These are phyloP conservation scores for Pachydiplax longipennis DNA, from an alignment of 2,888 invertebrate genomes.

Conservation along the genomic window DNA sequence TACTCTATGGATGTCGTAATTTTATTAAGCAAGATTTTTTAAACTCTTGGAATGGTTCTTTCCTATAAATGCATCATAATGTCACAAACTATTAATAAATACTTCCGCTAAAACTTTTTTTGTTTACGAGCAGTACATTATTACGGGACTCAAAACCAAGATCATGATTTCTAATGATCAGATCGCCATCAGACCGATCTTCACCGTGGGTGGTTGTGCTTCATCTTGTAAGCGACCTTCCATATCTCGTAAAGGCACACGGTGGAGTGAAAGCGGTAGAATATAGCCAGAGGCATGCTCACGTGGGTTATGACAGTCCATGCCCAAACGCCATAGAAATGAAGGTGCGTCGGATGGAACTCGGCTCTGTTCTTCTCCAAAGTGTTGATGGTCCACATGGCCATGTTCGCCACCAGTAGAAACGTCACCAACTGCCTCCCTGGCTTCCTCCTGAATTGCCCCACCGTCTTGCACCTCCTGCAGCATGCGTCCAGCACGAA, in stretches of 20 bases:
- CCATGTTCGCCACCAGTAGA: constrained; percentile 57
- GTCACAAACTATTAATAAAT: too few species aligned
- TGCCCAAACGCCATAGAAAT: constrained; percentile 86
- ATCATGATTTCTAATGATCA: too few species aligned
- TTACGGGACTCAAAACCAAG: too few species aligned
- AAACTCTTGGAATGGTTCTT: too few species aligned
- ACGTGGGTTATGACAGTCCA: constrained; percentile 92
- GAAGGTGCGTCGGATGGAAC: constrained; percentile 80
- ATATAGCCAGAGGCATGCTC: constrained; percentile 87
- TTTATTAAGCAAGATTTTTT: too few species aligned
- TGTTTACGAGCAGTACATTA: too few species aligned
- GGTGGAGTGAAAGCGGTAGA: constrained; percentile 90
- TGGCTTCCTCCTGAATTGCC: constrained; percentile 57
- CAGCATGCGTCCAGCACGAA: constrained; percentile 68
- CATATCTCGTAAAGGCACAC: constrained; percentile 92
- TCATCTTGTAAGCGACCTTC: constrained; percentile 83
- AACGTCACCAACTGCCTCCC: constrained; percentile 62
- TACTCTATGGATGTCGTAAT: too few species aligned
- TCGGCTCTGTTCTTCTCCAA: constrained; percentile 84
- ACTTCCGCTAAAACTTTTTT: too few species aligned
- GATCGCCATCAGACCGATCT: too few species aligned
- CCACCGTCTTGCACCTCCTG: constrained; percentile 56
- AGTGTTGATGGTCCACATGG: constrained; percentile 65
- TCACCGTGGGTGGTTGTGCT: constrained; percentile 40
- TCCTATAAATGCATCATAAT: too few species aligned